A percentile compares a stretch with the other conserved stretches of the same genome.
Conservation (phyloP, 2,113 vertebrate genomes). For the Stictonetta naevosa region DNA sequence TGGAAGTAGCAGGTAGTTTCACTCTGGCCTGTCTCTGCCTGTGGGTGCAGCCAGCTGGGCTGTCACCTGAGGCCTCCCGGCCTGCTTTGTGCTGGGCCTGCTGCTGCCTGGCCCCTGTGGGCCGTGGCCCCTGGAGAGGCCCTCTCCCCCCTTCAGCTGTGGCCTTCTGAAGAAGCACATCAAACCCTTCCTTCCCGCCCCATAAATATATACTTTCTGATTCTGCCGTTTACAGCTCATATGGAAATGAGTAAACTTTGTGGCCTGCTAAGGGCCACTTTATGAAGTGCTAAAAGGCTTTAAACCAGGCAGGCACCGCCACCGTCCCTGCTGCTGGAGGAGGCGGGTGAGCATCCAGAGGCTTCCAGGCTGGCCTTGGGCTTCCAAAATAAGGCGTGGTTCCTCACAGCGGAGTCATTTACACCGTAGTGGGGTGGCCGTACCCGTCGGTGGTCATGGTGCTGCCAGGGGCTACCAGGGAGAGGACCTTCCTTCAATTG, state of each 20-base stretch:
- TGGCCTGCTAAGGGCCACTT: conserved; percentile 30
- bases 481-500: background rate
- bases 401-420: background rate
- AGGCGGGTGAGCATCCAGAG: background rate
- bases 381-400: no score
- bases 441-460: background rate
- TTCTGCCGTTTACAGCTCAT: conserved; percentile 22
- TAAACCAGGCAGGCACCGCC: background rate
- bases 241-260: conserved; percentile 52
- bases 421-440: fast-evolving
- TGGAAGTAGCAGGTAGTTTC: background rate
- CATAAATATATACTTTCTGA: background rate
- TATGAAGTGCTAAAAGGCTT: conserved; percentile 49
- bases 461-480: background rate
- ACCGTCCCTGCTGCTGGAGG: background rate
- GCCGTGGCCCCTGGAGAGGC: fast-evolving
- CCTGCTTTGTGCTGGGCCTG: no score
- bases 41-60: background rate
- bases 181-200: background rate
- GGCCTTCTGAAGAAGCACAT: background rate
- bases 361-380: no score
- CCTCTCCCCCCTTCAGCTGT: background rate
- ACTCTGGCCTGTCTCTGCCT: background rate
- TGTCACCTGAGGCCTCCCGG: background rate
- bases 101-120: background rate